Conservation (phyloP, 2,888 invertebrate species). For the Ariolimax columbianus region DNA sequence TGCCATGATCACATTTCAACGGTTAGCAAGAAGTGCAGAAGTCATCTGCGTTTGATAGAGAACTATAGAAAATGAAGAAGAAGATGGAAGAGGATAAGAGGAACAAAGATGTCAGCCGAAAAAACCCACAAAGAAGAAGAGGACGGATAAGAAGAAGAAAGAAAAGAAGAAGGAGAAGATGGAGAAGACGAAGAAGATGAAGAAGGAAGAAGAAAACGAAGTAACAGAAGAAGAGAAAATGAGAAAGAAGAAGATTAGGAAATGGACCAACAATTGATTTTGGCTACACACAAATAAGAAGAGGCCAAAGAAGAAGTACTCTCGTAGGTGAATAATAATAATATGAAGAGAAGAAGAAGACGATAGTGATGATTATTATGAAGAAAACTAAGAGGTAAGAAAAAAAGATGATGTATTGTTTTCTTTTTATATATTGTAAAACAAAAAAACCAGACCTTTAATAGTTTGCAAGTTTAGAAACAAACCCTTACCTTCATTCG, state of each 20-base stretch:
- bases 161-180: not conserved
- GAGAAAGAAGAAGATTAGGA: not conserved
- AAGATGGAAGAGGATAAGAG: too few relatives aligned
- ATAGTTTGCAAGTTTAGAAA: too few relatives aligned
- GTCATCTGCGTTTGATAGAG: too few relatives aligned
- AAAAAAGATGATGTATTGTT: not conserved
- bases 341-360: slow-evolving; percentile 41
- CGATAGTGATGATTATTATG: not conserved
- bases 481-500: too few relatives aligned
- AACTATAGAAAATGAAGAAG: too few relatives aligned
- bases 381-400: not conserved
- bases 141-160: not conserved
- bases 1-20: too few relatives aligned
- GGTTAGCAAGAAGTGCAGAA: too few relatives aligned
- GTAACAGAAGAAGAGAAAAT: not conserved
- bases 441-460: too few relatives aligned
- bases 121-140: too few relatives aligned
- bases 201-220: not conserved
- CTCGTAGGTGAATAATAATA: slow-evolving; percentile 22
- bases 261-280: not conserved
- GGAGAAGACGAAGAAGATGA: not conserved
- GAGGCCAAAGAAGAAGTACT: not conserved
- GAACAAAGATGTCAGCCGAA: too few relatives aligned
- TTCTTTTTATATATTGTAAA: too few relatives aligned
- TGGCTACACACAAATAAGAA: not conserved